phyloP scores from a whole-genome alignment of 2,888 invertebrate species.

The Pyrgus malvae region DNA sequence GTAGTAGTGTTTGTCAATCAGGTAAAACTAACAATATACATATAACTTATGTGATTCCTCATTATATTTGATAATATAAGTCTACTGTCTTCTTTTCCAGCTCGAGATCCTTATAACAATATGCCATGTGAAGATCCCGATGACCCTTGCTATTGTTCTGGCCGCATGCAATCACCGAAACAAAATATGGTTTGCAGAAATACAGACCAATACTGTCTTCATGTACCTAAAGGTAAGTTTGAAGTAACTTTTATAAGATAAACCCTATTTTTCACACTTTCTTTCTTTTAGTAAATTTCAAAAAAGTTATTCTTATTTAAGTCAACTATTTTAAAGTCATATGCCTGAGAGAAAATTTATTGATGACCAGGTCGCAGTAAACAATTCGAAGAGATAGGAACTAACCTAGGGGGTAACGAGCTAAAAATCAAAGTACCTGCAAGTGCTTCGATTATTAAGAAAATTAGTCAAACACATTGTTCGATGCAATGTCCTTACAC shows the following conservation, averaged over 20 bases:
- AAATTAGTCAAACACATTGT: conserved; percentile 73
- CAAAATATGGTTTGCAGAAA: conserved; percentile 64
- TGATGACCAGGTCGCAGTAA: conserved; percentile 75
- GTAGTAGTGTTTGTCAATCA: conserved; percentile 51
- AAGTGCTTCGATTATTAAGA: conserved; percentile 65
- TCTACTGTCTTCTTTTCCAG: conserved; percentile 40
- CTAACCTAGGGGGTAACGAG: conserved; percentile 67
- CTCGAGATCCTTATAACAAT: conserved; percentile 57
- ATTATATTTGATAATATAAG: neutral
- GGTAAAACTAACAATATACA: conserved; percentile 39
- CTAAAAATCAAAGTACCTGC: conserved; percentile 74
- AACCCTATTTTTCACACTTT: too few species aligned
- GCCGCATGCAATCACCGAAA: conserved; percentile 52
- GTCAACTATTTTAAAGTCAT: neutral
- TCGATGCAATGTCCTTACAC: conserved; percentile 62
- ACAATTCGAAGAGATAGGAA: conserved; percentile 74
- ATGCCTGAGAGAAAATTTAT: conserved; percentile 46
- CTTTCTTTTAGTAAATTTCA: neutral
- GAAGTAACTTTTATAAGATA: conserved; percentile 23
- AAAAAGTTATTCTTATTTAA: too few species aligned
- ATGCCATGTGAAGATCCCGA: conserved; percentile 67
- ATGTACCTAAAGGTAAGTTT: conserved; percentile 68
- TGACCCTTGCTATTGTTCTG: conserved; percentile 68
- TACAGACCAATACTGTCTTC: conserved; percentile 69
- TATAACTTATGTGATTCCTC: too few species aligned